Conservation (phyloP, 2,888 invertebrate genomes). For the Netelia virgata region DNA sequence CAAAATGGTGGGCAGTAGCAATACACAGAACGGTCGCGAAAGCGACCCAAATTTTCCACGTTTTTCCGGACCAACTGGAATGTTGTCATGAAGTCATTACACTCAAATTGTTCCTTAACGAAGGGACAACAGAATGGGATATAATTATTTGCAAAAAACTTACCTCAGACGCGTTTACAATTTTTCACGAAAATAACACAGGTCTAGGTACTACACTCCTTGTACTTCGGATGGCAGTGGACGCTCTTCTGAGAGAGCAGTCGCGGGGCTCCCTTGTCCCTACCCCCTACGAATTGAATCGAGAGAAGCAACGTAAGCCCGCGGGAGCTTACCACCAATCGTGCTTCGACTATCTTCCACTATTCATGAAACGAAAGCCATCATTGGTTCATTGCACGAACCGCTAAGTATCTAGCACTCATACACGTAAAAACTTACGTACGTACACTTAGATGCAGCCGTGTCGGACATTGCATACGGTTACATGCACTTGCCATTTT, state of each 20-base stretch:
- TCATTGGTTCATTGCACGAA: slow-evolving; percentile 72
- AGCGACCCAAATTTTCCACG: slow-evolving; percentile 68
- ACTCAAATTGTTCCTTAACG: slow-evolving; percentile 5
- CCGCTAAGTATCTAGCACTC: slow-evolving; percentile 68
- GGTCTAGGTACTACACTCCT: slow-evolving; percentile 76
- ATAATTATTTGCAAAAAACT: slow-evolving; percentile 49
- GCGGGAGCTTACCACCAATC: slow-evolving; percentile 76
- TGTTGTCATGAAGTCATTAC: neutral
- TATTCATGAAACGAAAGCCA: slow-evolving; percentile 67
- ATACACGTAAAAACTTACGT: neutral
- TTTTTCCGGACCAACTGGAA: slow-evolving; percentile 58
- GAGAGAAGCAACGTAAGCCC: slow-evolving; percentile 74
- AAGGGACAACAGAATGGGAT: neutral
- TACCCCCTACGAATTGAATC: slow-evolving; percentile 71
- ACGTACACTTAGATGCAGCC: neutral
- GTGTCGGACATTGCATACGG: neutral
- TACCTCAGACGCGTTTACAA: slow-evolving; percentile 66
- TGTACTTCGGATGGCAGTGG: slow-evolving; percentile 82
- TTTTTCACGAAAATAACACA: slow-evolving; percentile 71
- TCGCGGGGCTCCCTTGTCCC: slow-evolving; percentile 75
- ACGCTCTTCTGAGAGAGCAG: slow-evolving; percentile 77
- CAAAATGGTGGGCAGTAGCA: slow-evolving; percentile 77
- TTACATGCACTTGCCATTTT: slow-evolving; percentile 61
- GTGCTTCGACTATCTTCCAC: slow-evolving; percentile 69
- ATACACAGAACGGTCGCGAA: slow-evolving; percentile 69